Conservation (phyloP, 2,888 invertebrate species). For the Caenorhabditis drosophilae region DNA sequence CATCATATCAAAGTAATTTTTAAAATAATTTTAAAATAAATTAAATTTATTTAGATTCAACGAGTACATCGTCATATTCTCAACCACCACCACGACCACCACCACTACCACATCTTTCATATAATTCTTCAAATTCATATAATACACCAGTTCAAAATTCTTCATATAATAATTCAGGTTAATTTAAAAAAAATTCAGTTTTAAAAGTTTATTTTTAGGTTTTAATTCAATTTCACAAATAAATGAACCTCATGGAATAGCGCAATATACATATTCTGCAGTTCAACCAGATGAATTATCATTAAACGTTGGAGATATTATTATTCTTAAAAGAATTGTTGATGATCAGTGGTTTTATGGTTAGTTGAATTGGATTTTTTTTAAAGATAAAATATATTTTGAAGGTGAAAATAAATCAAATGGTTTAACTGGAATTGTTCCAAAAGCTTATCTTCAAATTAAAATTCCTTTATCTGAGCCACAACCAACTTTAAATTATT, state of each 20-base stretch:
- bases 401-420: slow-evolving; percentile 46
- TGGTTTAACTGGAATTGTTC: slow-evolving; percentile 56
- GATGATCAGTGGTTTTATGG: slow-evolving; percentile 66
- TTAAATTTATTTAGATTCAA: too few relatives aligned
- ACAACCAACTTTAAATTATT: slow-evolving; percentile 7
- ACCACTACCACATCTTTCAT: slow-evolving; percentile 9
- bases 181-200: background rate
- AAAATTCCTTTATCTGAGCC: slow-evolving; percentile 50
- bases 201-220: too few relatives aligned
- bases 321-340: slow-evolving; percentile 57
- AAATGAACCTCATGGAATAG: slow-evolving; percentile 41
- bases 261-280: slow-evolving; percentile 54
- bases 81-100: background rate
- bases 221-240: slow-evolving; percentile 1
- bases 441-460: slow-evolving; percentile 55
- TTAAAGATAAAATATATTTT: background rate
- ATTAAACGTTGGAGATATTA: slow-evolving; percentile 50
- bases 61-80: too few relatives aligned
- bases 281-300: slow-evolving; percentile 58
- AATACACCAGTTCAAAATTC: background rate
- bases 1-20: too few relatives aligned
- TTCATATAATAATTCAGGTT: background rate
- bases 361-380: slow-evolving; percentile 1
- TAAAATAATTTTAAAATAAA: too few relatives aligned
- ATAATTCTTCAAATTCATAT: background rate